phyloP scores from a whole-genome alignment of 2,797 vertebrate species.

The Nyctalus aviator region DNA sequence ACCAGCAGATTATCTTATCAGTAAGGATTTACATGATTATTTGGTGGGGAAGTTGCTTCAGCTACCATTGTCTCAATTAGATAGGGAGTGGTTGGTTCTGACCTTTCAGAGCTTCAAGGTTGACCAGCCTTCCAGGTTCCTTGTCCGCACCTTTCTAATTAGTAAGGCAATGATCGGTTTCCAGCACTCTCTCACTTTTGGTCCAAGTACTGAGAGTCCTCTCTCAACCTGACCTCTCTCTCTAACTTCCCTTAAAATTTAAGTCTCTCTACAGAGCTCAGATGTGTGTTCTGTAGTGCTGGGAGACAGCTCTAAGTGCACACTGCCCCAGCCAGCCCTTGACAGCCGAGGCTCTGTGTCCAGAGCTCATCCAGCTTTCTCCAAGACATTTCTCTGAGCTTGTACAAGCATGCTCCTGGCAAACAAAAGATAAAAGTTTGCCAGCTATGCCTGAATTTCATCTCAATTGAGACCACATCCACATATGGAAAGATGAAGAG shows the following conservation, averaged over 20 bases:
- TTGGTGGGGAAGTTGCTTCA: no score
- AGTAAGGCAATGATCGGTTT: no score
- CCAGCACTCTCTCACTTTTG: neutral
- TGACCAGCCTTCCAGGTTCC: no score
- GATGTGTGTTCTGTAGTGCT: neutral
- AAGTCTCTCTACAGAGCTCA: neutral
- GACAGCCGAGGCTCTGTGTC: neutral
- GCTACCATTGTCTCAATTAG: no score
- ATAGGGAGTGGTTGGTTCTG: no score
- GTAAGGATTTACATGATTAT: no score
- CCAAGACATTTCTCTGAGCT: neutral
- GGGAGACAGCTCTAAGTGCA: neutral
- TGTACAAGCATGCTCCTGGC: neutral
- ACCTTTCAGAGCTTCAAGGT: no score
- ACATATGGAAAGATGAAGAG: slow-evolving; percentile 33
- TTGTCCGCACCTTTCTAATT: no score
- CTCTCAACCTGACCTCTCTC: neutral
- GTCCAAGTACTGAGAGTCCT: neutral
- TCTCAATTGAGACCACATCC: slow-evolving; percentile 12
- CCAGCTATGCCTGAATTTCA: slow-evolving; percentile 7
- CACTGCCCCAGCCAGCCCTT: neutral
- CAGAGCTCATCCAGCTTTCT: neutral
- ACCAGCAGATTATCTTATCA: no score
- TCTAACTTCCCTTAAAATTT: neutral
- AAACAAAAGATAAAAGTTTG: slow-evolving; percentile 48